Percentiles rank a stretch among this genome's conserved stretches.
Evolutionary conservation across 2,113 vertebrate genomes (phyloP).

Genomic region (Archilochus colubris): DNA sequence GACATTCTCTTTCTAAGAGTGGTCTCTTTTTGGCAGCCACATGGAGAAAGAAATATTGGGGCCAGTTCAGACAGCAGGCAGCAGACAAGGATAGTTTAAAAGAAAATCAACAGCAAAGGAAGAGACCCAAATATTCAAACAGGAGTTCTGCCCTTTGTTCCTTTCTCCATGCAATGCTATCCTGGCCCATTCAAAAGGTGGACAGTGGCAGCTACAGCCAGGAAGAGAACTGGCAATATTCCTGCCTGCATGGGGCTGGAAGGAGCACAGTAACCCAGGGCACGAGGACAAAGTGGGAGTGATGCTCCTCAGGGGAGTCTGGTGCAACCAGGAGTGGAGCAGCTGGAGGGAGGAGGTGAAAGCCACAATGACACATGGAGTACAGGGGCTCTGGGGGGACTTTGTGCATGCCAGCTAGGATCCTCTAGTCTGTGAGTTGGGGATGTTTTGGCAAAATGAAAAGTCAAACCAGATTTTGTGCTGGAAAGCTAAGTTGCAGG

Average conservation of each 20-base stretch:
- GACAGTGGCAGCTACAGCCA: not conserved
- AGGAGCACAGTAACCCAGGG: not conserved
- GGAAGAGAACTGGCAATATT: not conserved
- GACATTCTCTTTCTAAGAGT: slow-evolving; percentile 30
- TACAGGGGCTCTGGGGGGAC: not conserved
- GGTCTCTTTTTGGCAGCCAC: not conserved
- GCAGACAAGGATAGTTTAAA: slow-evolving; percentile 1
- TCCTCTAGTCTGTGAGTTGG: not conserved
- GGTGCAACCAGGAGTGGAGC: not conserved
- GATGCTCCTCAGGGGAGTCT: not conserved
- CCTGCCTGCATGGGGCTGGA: not conserved
- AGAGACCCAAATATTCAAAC: not conserved
- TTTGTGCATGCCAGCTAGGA: not conserved
- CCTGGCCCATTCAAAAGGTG: not conserved
- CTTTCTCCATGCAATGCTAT: not conserved
- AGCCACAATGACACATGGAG: not conserved
- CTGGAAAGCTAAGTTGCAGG: not conserved
- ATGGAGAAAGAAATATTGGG: slow-evolving; percentile 32
- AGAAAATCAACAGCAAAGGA: slow-evolving; percentile 22
- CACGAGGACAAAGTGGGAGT: not conserved
- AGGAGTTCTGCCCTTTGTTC: not conserved
- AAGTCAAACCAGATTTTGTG: not conserved
- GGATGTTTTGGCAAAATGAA: not conserved
- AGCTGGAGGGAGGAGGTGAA: not conserved
- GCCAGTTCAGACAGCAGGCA: slow-evolving; percentile 13